A percentile compares a stretch with the other conserved stretches of the same genome.
phyloP scores from a whole-genome alignment of 2,888 invertebrate genomes.

The Tribolium freemani region DNA sequence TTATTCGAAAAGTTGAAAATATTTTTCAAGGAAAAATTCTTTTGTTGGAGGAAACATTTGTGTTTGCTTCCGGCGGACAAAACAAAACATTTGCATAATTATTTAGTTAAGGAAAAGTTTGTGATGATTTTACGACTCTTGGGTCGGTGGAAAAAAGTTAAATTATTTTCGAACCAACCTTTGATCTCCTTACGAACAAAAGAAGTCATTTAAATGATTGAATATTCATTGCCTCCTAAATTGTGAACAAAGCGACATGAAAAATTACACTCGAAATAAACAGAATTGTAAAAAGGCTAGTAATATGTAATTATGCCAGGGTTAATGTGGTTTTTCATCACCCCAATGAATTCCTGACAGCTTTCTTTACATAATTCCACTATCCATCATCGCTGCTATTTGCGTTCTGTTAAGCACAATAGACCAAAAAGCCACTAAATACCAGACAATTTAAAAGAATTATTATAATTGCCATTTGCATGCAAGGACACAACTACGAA shows the following conservation, averaged over 20 bases:
- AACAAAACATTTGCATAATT: conserved; percentile 27
- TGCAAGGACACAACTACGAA: no score
- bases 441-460: no score
- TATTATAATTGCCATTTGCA: no score
- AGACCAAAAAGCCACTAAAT: not conserved
- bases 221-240: conserved; percentile 40
- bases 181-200: conserved; percentile 32
- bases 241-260: conserved; percentile 29
- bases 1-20: conserved; percentile 53
- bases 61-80: conserved; percentile 8
- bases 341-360: conserved; percentile 53
- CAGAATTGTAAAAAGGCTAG: conserved; percentile 31
- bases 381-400: conserved; percentile 32
- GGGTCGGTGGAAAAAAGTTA: conserved; percentile 6
- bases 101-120: conserved; percentile 18
- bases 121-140: conserved; percentile 10
- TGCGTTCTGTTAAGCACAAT: not conserved
- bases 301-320: conserved; percentile 53
- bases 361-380: conserved; percentile 54
- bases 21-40: not conserved
- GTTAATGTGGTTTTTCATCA: conserved; percentile 54
- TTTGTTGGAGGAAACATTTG: conserved; percentile 20
- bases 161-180: conserved; percentile 23
- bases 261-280: conserved; percentile 41
- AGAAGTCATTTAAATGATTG: conserved; percentile 36